Percentiles rank a stretch among this genome's conserved stretches.
phyloP scores from a whole-genome alignment of 2,888 invertebrate species.

The Dryobota labecula region DNA sequence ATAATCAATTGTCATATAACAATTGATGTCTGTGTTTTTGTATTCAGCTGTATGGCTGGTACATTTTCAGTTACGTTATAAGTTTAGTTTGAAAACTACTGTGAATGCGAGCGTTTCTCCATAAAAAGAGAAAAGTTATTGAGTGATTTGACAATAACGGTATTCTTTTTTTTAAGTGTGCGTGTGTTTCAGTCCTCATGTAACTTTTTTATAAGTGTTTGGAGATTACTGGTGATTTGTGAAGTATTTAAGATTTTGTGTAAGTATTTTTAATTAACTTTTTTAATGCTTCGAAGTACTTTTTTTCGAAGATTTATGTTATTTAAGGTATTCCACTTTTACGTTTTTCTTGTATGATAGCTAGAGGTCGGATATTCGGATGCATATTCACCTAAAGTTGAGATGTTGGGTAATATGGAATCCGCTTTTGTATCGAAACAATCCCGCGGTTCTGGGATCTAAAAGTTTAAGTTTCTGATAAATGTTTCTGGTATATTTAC shows the following conservation, averaged over 20 bases:
- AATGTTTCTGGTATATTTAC: too few species aligned
- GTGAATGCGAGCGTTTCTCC: not conserved
- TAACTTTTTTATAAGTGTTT: not conserved
- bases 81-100: not conserved
- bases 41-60: constrained; percentile 3
- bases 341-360: too few species aligned
- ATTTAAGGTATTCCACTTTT: too few species aligned
- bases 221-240: not conserved
- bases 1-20: constrained; percentile 16
- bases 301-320: too few species aligned
- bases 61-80: constrained; percentile 4
- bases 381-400: too few species aligned
- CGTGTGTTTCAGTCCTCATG: not conserved
- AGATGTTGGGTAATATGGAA: too few species aligned
- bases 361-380: too few species aligned
- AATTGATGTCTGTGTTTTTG: constrained; percentile 34
- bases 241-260: not conserved
- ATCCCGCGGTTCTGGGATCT: too few species aligned
- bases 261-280: not conserved
- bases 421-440: too few species aligned
- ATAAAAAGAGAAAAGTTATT: not conserved
- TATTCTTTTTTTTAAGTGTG: not conserved
- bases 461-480: too few species aligned
- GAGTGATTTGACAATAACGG: not conserved
- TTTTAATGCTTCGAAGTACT: not conserved